phyloP scores from a whole-genome alignment of 2,888 invertebrate genomes.

The Cosmia pyralina region DNA sequence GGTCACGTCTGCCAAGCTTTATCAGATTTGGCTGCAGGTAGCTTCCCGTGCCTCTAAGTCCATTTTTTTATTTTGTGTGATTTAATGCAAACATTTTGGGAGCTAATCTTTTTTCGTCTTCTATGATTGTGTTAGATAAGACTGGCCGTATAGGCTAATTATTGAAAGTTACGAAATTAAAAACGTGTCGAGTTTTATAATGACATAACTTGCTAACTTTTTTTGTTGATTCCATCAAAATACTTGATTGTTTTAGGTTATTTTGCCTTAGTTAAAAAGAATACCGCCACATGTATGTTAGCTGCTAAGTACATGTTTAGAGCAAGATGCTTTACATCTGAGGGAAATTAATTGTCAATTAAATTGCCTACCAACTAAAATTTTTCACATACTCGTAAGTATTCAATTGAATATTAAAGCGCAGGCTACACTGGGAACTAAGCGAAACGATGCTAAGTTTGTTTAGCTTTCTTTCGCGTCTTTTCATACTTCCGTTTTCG shows the following conservation, averaged over 20 bases:
- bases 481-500: too few relatives aligned
- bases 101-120: conserved; percentile 1
- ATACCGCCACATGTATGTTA: neutral
- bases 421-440: neutral
- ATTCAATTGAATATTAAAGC: too few relatives aligned
- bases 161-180: neutral
- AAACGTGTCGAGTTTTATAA: conserved; percentile 13
- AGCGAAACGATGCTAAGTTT: too few relatives aligned
- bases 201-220: neutral
- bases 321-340: neutral
- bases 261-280: neutral
- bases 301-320: neutral
- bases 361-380: neutral
- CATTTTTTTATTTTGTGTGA: conserved; percentile 37
- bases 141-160: neutral
- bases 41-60: conserved; percentile 57
- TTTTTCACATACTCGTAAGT: too few relatives aligned
- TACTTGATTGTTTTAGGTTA: neutral
- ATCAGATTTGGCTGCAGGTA: conserved; percentile 82
- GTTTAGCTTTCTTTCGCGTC: too few relatives aligned
- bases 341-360: neutral
- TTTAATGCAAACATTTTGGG: conserved; percentile 19
- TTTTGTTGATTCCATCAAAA: conserved; percentile 9
- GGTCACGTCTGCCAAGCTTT: conserved; percentile 82
- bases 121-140: conserved; percentile 30